These are phyloP conservation scores for Oryzias celebensis DNA, from an alignment of 2,113 vertebrate species.

Conservation along the genomic window DNA sequence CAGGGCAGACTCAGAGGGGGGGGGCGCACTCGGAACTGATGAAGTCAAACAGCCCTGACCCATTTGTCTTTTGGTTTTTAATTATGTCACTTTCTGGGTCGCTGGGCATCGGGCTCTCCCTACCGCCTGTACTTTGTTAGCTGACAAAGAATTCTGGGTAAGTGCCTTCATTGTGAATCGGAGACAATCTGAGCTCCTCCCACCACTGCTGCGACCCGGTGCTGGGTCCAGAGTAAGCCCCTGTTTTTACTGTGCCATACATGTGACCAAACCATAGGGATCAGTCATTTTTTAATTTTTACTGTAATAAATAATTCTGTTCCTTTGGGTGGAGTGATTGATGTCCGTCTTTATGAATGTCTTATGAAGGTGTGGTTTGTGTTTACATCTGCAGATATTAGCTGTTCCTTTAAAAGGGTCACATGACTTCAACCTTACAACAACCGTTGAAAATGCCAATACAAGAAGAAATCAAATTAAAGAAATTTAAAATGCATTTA, in stretches of 20 bases:
- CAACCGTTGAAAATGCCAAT: too few species aligned
- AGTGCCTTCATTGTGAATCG: conserved; percentile 64
- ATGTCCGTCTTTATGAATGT: conserved; percentile 25
- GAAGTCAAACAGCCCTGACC: conserved; percentile 23
- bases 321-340: conserved; percentile 17
- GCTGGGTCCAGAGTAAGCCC: conserved; percentile 34
- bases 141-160: conserved; percentile 58
- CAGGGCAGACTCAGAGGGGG: conserved; percentile 24
- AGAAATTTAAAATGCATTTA: too few species aligned
- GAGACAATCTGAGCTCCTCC: conserved; percentile 52
- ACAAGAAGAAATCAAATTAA: too few species aligned
- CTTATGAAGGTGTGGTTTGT: not conserved
- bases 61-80: conserved; percentile 26
- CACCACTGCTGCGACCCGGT: conserved; percentile 24
- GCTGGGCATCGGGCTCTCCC: not conserved
- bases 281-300: conserved; percentile 49
- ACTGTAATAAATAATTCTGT: conserved; percentile 71
- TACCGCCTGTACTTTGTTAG: conserved; percentile 19
- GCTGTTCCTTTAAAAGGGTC: not conserved
- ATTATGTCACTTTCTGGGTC: conserved; percentile 1
- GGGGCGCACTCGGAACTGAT: conserved; percentile 47
- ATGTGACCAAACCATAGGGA: conserved; percentile 40
- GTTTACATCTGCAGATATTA: not conserved
- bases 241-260: not conserved
- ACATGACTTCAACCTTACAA: not conserved